These are phyloP conservation scores for Terrapene triunguis DNA, from an alignment of 2,113 vertebrate species.

Conservation along the genomic window DNA sequence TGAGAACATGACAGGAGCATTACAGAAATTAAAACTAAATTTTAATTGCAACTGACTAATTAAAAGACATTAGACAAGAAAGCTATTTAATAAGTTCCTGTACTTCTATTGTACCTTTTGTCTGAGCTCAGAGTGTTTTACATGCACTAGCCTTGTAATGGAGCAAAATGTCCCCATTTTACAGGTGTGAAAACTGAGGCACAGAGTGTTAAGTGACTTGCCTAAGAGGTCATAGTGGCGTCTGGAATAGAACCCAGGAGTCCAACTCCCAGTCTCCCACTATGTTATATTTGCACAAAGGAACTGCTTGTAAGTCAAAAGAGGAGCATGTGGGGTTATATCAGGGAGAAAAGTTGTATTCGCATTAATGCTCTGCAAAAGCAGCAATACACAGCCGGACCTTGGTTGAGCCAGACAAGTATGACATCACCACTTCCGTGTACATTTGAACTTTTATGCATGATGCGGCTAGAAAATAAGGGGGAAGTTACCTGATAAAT, in stretches of 20 bases:
- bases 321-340: neutral
- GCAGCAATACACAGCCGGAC: neutral
- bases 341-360: neutral
- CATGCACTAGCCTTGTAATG: neutral
- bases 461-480: neutral
- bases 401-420: neutral
- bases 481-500: neutral
- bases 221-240: neutral
- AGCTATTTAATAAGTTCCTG: neutral
- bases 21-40: neutral
- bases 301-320: neutral
- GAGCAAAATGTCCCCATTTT: neutral
- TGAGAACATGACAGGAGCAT: neutral
- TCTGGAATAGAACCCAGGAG: neutral
- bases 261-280: neutral
- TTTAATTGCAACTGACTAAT: neutral
- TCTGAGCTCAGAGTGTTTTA: neutral
- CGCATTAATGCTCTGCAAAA: neutral
- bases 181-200: neutral
- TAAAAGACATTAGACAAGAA: neutral
- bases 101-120: neutral
- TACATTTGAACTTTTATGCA: neutral
- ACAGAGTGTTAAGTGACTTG: neutral
- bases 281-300: neutral
- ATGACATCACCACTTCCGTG: accelerated